phyloP scores from a whole-genome alignment of 2,113 vertebrate species.

The Benitochromis conjunctus region DNA sequence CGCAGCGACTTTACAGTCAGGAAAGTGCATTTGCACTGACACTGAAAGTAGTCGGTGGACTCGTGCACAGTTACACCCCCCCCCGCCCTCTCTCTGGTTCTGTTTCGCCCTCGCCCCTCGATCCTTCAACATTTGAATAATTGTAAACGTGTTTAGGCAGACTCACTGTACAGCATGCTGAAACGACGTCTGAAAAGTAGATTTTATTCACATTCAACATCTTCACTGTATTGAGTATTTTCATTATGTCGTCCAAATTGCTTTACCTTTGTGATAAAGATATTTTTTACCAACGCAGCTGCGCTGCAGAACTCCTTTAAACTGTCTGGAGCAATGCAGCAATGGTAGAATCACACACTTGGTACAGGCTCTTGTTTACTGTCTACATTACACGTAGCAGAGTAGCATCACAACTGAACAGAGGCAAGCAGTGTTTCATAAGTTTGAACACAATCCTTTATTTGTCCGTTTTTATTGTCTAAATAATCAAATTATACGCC shows the following conservation, averaged over 20 bases:
- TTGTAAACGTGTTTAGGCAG: slow-evolving; percentile 14
- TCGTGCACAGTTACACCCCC: slow-evolving; percentile 9
- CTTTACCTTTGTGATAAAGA: not conserved
- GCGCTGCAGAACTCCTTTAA: not conserved
- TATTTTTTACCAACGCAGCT: not conserved
- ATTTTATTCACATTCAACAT: not conserved
- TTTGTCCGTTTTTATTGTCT: not conserved
- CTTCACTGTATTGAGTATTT: not conserved
- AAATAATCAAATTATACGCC: fast-evolving
- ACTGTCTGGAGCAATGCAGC: not conserved
- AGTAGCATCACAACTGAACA: not conserved
- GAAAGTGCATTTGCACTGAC: not conserved
- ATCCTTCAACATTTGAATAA: not conserved
- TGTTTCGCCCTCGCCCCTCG: not conserved
- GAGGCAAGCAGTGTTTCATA: fast-evolving
- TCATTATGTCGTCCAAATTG: not conserved
- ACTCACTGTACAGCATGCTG: not conserved
- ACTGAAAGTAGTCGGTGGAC: slow-evolving; percentile 1
- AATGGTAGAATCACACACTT: not conserved
- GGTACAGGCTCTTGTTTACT: not conserved
- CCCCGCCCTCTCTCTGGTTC: not conserved
- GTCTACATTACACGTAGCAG: not conserved
- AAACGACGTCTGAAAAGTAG: not conserved
- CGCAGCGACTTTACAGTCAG: not conserved
- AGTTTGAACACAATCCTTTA: not conserved